phyloP scores from a whole-genome alignment of 2,113 vertebrate genomes.

The Amphiprion ocellaris region DNA sequence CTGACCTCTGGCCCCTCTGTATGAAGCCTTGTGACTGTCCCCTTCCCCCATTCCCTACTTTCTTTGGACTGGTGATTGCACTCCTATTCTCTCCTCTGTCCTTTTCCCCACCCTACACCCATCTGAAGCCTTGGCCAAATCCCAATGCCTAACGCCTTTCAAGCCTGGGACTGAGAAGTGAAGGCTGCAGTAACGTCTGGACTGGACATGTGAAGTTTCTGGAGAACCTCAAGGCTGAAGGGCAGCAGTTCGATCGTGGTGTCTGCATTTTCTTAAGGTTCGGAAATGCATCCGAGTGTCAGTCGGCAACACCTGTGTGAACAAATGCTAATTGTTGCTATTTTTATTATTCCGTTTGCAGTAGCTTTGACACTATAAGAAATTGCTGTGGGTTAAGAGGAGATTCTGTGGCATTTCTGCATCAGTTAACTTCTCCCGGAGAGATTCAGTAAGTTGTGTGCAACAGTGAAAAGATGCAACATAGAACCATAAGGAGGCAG shows the following conservation, averaged over 20 bases:
- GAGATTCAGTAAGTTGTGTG: too few species aligned
- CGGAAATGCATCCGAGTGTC: background rate
- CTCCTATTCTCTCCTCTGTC: constrained; percentile 42
- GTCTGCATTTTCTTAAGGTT: background rate
- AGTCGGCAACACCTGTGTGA: too few species aligned
- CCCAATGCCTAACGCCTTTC: constrained; percentile 54
- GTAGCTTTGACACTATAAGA: background rate
- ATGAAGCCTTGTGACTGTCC: constrained; percentile 73
- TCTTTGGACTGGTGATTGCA: constrained; percentile 75
- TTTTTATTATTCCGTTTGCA: constrained; percentile 6
- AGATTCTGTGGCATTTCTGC: background rate
- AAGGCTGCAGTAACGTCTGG: constrained; percentile 67
- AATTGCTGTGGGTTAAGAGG: background rate
- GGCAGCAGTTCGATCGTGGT: background rate
- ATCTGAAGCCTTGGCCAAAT: constrained; percentile 63
- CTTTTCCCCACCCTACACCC: constrained; percentile 6
- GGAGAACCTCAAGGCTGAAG: constrained; percentile 14
- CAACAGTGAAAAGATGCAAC: too few species aligned
- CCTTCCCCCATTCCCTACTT: background rate
- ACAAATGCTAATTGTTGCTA: background rate
- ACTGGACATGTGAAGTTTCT: constrained; percentile 30
- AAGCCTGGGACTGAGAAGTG: constrained; percentile 50
- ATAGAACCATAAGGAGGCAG: too few species aligned
- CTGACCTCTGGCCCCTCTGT: constrained; percentile 64
- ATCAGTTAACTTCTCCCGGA: too few species aligned